Base-by-base conservation (phyloP, 2,888 invertebrate species). In the Athalia cordata region DNA sequence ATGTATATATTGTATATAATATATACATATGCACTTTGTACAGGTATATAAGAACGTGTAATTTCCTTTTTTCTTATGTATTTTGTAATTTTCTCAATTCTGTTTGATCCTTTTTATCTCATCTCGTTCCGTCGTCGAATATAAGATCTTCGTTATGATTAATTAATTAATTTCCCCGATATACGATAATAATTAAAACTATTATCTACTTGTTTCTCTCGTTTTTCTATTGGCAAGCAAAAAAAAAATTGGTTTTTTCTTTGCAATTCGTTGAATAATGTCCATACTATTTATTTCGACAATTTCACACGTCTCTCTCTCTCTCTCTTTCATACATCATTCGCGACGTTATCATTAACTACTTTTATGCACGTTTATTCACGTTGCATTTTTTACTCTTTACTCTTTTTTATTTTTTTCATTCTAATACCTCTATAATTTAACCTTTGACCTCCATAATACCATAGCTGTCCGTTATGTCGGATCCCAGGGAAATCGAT, bases 401-500 rank as follows among this genome's bases (percentile, higher is more conserved):
- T 55, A 8, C n/a, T 55, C 5, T 55, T 52, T n/a, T 55, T 11
- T 62, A n/a, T 62, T 11, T 15, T 13, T 8, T 62, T 0, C 4
- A 13, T 62, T 13, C 15, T 15, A 15, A 6, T 13, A 55, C 55
- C 8, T 55, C n/a, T 55, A 55, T 55, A 55, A 55, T 13, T 13
- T 61, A 13, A 61, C n/a, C 61, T 15, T 61, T 61, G n/a, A 64
- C 64, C 15, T 68, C 45, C 47, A 50, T 59, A 29, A 29, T 29
- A 29, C 29, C 29, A 29, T 29, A 29, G 29, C 29, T 29, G 29
- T 29, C 29, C 29, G 29, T 29, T 29, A 29, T 59, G 52, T 70
- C 13, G 47, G 50, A 70, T 57, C 57, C 59, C 43, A 70, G 45
- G 50, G 5, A 70, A 57, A 70, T 70, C 70, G 70, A 57, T 70